Base-by-base conservation (phyloP, 2,888 invertebrate species). In the Carcina quercana region DNA sequence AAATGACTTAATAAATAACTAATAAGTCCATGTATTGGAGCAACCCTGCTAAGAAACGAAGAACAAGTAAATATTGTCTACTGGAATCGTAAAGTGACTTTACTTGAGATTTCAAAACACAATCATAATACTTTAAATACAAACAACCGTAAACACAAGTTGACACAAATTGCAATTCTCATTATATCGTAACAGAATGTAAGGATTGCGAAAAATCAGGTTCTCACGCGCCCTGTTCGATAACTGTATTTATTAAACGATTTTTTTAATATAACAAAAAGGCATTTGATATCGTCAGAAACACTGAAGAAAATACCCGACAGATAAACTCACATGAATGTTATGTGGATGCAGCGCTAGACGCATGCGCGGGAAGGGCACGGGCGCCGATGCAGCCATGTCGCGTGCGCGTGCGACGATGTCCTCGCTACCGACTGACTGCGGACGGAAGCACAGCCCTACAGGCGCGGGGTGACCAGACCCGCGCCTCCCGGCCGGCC, bases 261-360 rank as follows among this genome's bases (percentile, higher is more conserved):
- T n/a, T n/a, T n/a, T n/a, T n/a, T n/a, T n/a, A n/a, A n/a, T n/a
- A n/a, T n/a, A n/a, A n/a, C n/a, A n/a, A n/a, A n/a, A n/a, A n/a
- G n/a, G n/a, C n/a, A n/a, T n/a, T n/a, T n/a, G n/a, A n/a, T n/a
- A n/a, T n/a, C n/a, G n/a, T n/a, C n/a, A n/a, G n/a, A n/a, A n/a
- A n/a, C n/a, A n/a, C n/a, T n/a, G n/a, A n/a, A n/a, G n/a, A n/a
- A n/a, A n/a, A n/a, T n/a, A n/a, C n/a, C n/a, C n/a, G n/a, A n/a
- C n/a, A n/a, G n/a, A n/a, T 11, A 7, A 42, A 59, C 82, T 82
- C 62, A 83, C 83, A 38, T 83, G 82, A 37, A 82, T 82, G 39
- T 82, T 79, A 54, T 79, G 71, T 35, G 82, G 75, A 39, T 78
- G 80, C 20, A 80, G 58, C 14, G 76, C 76, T 26, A 83, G 49